Percentiles rank a stretch among this genome's conserved stretches.
phyloP scores from a whole-genome alignment of 2,888 invertebrate genomes.

The Hecatera dysodea region DNA sequence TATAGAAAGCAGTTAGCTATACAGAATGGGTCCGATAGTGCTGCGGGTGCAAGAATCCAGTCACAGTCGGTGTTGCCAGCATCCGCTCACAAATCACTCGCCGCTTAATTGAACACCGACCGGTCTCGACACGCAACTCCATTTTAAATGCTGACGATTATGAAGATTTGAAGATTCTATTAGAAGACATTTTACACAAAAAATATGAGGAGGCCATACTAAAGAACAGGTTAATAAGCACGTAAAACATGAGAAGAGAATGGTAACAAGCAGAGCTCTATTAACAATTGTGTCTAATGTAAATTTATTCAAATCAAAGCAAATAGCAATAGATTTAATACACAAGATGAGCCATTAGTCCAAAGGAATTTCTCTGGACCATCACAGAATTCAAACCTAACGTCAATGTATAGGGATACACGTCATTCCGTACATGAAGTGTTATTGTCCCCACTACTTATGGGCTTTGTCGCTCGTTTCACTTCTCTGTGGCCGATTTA shows the following conservation, averaged over 20 bases:
- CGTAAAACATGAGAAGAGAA: background rate
- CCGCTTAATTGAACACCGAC: slow-evolving; percentile 63
- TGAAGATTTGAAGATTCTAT: slow-evolving; percentile 59
- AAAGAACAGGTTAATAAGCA: slow-evolving; percentile 13
- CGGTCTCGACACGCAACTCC: slow-evolving; percentile 59
- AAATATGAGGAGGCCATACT: background rate
- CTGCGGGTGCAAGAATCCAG: slow-evolving; percentile 68
- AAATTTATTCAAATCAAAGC: slow-evolving; percentile 44
- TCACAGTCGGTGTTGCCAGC: slow-evolving; percentile 60
- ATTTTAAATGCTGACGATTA: slow-evolving; percentile 56
- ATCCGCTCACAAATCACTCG: slow-evolving; percentile 75
- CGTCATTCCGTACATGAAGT: slow-evolving; percentile 58
- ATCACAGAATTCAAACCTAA: slow-evolving; percentile 41
- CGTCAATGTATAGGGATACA: slow-evolving; percentile 47
- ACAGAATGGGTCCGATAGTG: slow-evolving; percentile 65
- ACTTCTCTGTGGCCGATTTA: slow-evolving; percentile 65
- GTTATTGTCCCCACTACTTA: slow-evolving; percentile 67
- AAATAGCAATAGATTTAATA: slow-evolving; percentile 30
- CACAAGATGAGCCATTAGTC: slow-evolving; percentile 33
- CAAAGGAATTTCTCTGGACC: slow-evolving; percentile 40
- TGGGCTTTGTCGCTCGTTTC: slow-evolving; percentile 65
- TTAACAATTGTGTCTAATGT: slow-evolving; percentile 15
- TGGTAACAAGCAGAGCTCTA: slow-evolving; percentile 10
- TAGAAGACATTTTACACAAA: slow-evolving; percentile 7
- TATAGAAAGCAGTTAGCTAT: slow-evolving; percentile 71